Evolutionary conservation across 2,888 invertebrate genomes (phyloP).

Genomic region (Nezara viridula): DNA sequence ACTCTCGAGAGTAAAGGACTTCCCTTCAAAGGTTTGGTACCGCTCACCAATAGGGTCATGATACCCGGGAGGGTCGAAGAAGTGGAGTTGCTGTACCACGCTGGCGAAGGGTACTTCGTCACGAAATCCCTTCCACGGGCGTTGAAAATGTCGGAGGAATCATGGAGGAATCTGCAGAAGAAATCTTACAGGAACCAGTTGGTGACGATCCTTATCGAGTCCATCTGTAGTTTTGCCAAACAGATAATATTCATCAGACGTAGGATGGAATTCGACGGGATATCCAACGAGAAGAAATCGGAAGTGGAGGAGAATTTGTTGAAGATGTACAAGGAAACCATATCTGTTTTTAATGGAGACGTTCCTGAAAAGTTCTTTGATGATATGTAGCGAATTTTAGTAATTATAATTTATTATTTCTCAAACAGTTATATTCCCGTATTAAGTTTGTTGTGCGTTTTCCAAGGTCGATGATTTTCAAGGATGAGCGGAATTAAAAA

Average conservation of each 20-base stretch:
- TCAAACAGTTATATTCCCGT: not conserved
- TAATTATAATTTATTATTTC: not conserved
- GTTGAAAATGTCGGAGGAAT: not conserved
- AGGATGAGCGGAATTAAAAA: no score
- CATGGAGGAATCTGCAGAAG: not conserved
- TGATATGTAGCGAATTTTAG: not conserved
- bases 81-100: not conserved
- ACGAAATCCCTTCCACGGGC: not conserved
- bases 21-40: not conserved
- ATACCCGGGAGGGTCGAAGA: constrained; percentile 11
- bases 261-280: not conserved
- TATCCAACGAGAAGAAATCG: not conserved
- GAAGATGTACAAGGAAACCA: not conserved
- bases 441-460: no score
- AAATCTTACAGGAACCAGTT: not conserved
- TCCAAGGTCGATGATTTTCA: no score
- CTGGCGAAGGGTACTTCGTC: not conserved
- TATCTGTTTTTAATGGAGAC: not conserved
- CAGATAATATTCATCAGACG: not conserved
- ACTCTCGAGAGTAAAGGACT: not conserved
- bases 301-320: not conserved
- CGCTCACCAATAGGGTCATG: not conserved
- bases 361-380: not conserved
- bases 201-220: not conserved
- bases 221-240: not conserved